Evolutionary conservation across 1,140 invertebrate species (phyloP), one percentile per base, ranked within the genome.

Genomic region (Matsumurasca onukii): DNA sequence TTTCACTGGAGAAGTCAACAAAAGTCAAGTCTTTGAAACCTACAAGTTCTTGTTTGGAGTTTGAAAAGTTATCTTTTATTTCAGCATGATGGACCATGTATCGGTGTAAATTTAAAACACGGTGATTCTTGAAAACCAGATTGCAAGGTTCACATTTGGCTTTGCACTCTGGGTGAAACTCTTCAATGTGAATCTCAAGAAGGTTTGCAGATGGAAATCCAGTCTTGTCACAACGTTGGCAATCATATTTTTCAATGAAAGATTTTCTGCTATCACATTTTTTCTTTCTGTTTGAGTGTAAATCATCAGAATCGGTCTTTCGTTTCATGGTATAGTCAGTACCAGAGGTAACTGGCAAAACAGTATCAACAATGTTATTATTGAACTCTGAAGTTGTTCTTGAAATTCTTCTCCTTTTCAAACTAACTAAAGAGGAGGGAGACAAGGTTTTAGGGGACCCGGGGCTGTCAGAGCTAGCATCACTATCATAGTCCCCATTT

Each of bases 1-100:
- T 93, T 52, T 85, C 82, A 29, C 84, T 86, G 0, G 91, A 89
- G 73, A 93, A 94, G 75, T 93, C 90, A 0, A 90, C 84, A 75
- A 91, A 91, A 2, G 85, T 88, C n/a, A 92, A 78, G 77, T 93
- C 89, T 62, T 88, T 82, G 76, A 90, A 93, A 2, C 89, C 89
- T 0, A 85, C 77, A 0, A 85, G 80, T 0, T 77, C 76, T 64
- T 3, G 71, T 74, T 2, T 77, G n/a, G 59, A 22, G 25, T 51
- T 66, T 30, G 70, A 15, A 22, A 45, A 51, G 52, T 72, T 1
- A 63, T 73, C 31, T 84, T 81, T 65, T 80, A 82, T 25, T 27
- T 25, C 55, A 12, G 55, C 15, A 59, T 79, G 82, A 72, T 89
- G 89, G 0, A 78, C 79, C 73, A 84, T 85, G 72, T 80, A 84